A percentile compares a stretch with the other conserved stretches of the same genome.
Conservation (phyloP, 1,140 invertebrate species). For the Nephila pilipes region DNA sequence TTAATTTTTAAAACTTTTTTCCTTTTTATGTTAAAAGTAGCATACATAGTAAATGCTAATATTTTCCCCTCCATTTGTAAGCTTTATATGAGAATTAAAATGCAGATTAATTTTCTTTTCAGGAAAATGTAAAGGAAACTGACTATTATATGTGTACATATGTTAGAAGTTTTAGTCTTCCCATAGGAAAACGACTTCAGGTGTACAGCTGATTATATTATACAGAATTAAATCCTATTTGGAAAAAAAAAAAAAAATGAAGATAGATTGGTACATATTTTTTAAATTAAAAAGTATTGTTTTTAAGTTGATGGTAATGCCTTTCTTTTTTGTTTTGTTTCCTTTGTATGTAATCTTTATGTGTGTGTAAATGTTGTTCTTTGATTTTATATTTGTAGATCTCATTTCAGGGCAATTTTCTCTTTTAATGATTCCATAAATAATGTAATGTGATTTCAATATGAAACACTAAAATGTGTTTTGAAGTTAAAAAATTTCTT, state of each 20-base stretch:
- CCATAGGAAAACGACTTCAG: background rate
- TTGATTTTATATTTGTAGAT: background rate
- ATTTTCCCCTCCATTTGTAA: background rate
- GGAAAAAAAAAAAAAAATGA: background rate
- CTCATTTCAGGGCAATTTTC: too few relatives aligned
- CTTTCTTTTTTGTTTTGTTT: background rate
- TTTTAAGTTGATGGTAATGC: too few relatives aligned
- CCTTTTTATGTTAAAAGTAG: background rate
- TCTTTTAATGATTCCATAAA: too few relatives aligned
- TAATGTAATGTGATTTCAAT: too few relatives aligned
- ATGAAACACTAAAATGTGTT: too few relatives aligned
- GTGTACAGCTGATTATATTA: slow-evolving; percentile 28
- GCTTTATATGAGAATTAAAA: slow-evolving; percentile 31
- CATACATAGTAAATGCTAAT: background rate
- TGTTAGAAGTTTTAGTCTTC: background rate
- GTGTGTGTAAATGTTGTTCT: background rate
- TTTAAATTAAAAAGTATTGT: too few relatives aligned
- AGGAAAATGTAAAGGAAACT: slow-evolving; percentile 8
- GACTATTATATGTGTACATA: slow-evolving; percentile 37
- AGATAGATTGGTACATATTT: slow-evolving; percentile 5
- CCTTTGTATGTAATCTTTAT: background rate
- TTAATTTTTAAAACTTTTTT: slow-evolving; percentile 10
- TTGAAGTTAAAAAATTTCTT: too few relatives aligned
- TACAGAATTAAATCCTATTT: slow-evolving; percentile 17
- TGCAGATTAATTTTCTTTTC: slow-evolving; percentile 38